Percentiles rank a stretch among this genome's conserved stretches.
These are phyloP conservation scores for Neotragus moschatus DNA, from an alignment of 2,113 vertebrate genomes.

Conservation along the genomic window DNA sequence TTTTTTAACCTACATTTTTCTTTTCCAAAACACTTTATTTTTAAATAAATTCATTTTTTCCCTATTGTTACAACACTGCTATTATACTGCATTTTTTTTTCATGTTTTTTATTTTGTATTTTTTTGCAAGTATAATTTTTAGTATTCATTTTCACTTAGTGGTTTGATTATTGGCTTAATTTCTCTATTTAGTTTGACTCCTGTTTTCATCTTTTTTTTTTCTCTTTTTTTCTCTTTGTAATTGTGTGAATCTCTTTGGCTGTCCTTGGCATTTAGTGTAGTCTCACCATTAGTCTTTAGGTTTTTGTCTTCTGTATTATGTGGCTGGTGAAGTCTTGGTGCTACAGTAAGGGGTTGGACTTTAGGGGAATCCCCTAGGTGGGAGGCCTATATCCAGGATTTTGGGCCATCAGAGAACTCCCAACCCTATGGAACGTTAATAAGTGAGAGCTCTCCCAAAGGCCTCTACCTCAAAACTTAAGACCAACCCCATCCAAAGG, in stretches of 20 bases:
- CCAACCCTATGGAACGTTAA: background rate
- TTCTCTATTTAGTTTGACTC: background rate
- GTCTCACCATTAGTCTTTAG: background rate
- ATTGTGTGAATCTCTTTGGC: background rate
- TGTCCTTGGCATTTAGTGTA: background rate
- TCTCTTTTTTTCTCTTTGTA: background rate
- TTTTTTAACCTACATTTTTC: background rate
- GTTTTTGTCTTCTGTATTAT: background rate
- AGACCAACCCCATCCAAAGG: background rate
- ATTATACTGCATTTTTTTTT: background rate
- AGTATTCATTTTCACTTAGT: background rate
- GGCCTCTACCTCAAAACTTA: background rate
- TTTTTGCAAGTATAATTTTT: background rate
- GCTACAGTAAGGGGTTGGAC: background rate
- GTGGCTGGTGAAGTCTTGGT: background rate
- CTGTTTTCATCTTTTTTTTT: background rate
- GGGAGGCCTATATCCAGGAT: background rate
- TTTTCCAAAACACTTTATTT: background rate
- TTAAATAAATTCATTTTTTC: background rate
- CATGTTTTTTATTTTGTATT: background rate
- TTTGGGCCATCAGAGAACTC: background rate
- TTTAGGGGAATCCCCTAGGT: background rate
- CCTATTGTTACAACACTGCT: background rate
- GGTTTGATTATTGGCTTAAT: background rate
- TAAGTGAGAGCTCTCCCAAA: background rate